A percentile compares a stretch with the other conserved stretches of the same genome.
phyloP scores from a whole-genome alignment of 1,140 invertebrate species.

The Pristionchus pacificus region DNA sequence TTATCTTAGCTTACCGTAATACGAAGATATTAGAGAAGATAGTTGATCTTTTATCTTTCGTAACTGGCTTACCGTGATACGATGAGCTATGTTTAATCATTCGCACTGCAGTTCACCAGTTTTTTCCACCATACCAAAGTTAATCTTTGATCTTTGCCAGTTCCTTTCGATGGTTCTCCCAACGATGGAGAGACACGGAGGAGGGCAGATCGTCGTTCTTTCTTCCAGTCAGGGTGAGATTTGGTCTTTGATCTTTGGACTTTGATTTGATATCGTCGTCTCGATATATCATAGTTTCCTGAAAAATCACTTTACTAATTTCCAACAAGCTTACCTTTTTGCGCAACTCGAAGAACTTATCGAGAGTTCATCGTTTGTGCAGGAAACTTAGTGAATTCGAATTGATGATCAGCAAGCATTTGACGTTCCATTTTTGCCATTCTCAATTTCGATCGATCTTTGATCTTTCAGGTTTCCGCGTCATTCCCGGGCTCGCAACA shows the following conservation, averaged over 20 bases:
- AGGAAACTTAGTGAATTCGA: no score
- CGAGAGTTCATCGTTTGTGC: no score
- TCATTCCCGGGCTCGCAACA: neutral
- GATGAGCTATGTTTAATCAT: slow-evolving; percentile 9
- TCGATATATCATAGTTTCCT: no score
- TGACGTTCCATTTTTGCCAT: no score
- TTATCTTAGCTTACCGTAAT: neutral
- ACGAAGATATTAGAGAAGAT: neutral
- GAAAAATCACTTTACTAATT: no score
- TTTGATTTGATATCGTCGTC: no score
- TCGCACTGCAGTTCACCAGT: no score
- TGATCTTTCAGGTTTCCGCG: neutral
- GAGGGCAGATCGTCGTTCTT: slow-evolving; percentile 52
- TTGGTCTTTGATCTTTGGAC: neutral
- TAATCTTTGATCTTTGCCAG: slow-evolving; percentile 30
- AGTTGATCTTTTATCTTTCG: slow-evolving; percentile 4
- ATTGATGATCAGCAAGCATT: no score
- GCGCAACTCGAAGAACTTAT: no score
- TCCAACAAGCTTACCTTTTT: no score
- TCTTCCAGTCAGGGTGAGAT: slow-evolving; percentile 45
- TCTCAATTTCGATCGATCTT: no score
- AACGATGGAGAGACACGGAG: slow-evolving; percentile 48
- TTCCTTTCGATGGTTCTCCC: slow-evolving; percentile 50
- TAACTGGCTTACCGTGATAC: neutral
- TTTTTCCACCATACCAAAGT: no score